These are phyloP conservation scores for Allobates femoralis DNA, from an alignment of 2,797 vertebrate species.

Conservation along the genomic window DNA sequence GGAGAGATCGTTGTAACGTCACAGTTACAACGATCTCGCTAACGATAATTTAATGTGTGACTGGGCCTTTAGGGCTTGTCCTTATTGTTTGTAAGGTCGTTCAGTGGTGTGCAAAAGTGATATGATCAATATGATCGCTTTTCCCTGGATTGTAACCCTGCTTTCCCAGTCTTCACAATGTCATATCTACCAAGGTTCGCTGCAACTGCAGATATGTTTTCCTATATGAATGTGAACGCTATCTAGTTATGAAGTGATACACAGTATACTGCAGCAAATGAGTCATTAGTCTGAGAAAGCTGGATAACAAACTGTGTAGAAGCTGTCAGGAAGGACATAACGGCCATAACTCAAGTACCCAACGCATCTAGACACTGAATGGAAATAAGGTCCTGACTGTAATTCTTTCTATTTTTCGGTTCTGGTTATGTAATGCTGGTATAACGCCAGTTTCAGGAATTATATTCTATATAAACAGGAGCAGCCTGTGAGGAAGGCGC, in stretches of 20 bases:
- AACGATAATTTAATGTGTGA: no score
- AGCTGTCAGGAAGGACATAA: neutral
- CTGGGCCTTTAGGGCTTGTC: no score
- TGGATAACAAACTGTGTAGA: neutral
- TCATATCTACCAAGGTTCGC: no score
- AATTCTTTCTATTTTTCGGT: neutral
- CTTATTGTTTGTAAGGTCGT: no score
- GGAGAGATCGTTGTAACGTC: no score
- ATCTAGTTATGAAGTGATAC: neutral
- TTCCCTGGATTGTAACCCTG: no score
- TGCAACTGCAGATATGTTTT: no score
- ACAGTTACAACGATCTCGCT: no score
- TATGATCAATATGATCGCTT: no score
- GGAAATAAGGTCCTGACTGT: neutral
- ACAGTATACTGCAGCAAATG: neutral
- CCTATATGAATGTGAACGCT: neutral
- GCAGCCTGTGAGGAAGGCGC: constrained; percentile 12
- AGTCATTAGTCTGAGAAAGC: neutral
- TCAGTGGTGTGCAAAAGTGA: no score
- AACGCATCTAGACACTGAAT: neutral
- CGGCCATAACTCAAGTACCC: neutral
- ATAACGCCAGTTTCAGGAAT: neutral
- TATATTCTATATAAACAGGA: constrained; percentile 7
- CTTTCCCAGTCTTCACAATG: no score
- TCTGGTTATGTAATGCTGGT: neutral